A percentile compares a stretch with the other conserved stretches of the same genome.
phyloP scores from a whole-genome alignment of 2,888 invertebrate species.

The Ellobium chinense region DNA sequence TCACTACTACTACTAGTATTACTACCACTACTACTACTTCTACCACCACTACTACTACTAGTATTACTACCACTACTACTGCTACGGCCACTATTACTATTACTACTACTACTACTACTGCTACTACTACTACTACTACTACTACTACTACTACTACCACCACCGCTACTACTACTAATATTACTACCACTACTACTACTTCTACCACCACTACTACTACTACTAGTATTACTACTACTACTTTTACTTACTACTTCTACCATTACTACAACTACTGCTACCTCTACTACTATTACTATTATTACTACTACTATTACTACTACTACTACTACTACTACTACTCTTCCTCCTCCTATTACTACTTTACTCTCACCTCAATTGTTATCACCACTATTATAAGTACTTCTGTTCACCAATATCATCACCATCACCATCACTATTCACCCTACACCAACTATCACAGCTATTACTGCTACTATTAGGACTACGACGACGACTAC shows the following conservation, averaged over 20 bases:
- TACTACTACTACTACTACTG: conserved; percentile 21
- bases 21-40: conserved; percentile 29
- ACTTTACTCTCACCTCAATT: too few relatives aligned
- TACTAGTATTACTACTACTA: conserved; percentile 19
- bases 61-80: conserved; percentile 27
- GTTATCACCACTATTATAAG: too few relatives aligned
- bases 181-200: conserved; percentile 19
- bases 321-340: background rate
- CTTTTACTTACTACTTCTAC: conserved; percentile 17
- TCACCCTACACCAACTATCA: too few relatives aligned
- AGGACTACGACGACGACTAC: too few relatives aligned
- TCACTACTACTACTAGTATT: conserved; percentile 27
- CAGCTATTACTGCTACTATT: too few relatives aligned
- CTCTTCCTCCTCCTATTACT: background rate
- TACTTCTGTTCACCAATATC: too few relatives aligned
- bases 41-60: conserved; percentile 28
- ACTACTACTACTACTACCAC: conserved; percentile 16
- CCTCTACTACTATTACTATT: background rate
- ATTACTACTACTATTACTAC: background rate
- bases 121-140: conserved; percentile 29
- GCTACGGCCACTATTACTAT: conserved; percentile 9
- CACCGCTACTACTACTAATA: conserved; percentile 12
- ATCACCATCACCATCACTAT: too few relatives aligned
- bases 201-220: conserved; percentile 5
- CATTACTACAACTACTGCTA: background rate